These are phyloP conservation scores for Podocnemis expansa DNA, from an alignment of 2,113 vertebrate species.

Conservation along the genomic window DNA sequence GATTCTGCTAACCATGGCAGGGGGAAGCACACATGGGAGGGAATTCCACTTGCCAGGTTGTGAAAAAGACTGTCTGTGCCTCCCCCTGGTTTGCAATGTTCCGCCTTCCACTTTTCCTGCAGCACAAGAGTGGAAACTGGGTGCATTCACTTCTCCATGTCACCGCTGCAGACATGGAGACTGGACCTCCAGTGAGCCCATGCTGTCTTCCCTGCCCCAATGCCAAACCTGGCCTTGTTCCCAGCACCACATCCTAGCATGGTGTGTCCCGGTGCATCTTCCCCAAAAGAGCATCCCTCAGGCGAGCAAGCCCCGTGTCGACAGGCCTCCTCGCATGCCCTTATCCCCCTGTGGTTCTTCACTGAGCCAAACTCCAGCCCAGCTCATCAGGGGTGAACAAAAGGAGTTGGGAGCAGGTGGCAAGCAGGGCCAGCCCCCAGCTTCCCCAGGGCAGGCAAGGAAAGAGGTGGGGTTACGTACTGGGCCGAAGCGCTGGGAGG, in stretches of 20 bases:
- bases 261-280: background rate
- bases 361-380: background rate
- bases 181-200: background rate
- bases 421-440: accelerated
- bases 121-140: background rate
- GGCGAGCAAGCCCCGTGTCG: background rate
- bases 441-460: background rate
- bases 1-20: background rate
- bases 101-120: background rate
- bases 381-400: background rate
- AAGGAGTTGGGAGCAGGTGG: background rate
- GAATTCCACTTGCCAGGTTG: background rate
- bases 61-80: background rate
- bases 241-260: background rate
- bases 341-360: background rate
- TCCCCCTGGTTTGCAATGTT: background rate
- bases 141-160: background rate
- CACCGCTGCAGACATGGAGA: background rate
- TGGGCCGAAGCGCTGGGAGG: slow-evolving; percentile 88
- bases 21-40: background rate
- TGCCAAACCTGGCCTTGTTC: background rate
- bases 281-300: accelerated
- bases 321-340: accelerated
- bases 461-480: slow-evolving; percentile 77
- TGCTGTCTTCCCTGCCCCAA: background rate